Percentiles rank a stretch among this genome's conserved stretches.
Evolutionary conservation across 2,888 invertebrate genomes (phyloP).

Genomic region (Clostera curtula): DNA sequence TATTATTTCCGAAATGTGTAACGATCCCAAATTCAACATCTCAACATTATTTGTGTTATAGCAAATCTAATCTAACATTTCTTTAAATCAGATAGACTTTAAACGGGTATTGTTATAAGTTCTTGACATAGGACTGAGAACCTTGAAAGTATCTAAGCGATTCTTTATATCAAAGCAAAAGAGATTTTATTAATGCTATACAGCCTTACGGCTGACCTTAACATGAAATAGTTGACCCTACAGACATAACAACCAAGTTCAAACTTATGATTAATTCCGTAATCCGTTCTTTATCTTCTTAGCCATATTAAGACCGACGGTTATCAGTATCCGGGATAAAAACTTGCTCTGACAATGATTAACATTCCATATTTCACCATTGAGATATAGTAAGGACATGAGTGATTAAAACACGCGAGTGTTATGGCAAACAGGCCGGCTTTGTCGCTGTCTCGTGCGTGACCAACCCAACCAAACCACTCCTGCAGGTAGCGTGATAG

Average conservation of each 20-base stretch:
- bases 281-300: conserved; percentile 22
- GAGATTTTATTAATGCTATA: conserved; percentile 12
- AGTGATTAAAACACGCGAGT: conserved; percentile 15
- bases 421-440: conserved; percentile 14
- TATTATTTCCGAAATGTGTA: no score
- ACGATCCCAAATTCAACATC: no score
- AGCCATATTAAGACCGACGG: conserved; percentile 20
- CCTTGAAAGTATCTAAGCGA: neutral
- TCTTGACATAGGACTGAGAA: no score
- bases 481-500: conserved; percentile 40
- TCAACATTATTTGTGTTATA: no score
- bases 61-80: no score
- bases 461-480: conserved; percentile 36
- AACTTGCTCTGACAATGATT: no score
- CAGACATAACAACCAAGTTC: conserved; percentile 28
- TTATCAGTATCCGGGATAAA: neutral
- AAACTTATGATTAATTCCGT: conserved; percentile 33
- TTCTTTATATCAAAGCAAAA: conserved; percentile 3
- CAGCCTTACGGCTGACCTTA: conserved; percentile 37
- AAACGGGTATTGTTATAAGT: no score
- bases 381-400: conserved; percentile 2
- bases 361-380: no score
- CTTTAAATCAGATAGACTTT: no score
- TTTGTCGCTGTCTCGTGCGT: conserved; percentile 21
- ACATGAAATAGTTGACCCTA: conserved; percentile 19